Evolutionary conservation across 2,113 vertebrate species (phyloP).

Genomic region (Erythrocebus patas): DNA sequence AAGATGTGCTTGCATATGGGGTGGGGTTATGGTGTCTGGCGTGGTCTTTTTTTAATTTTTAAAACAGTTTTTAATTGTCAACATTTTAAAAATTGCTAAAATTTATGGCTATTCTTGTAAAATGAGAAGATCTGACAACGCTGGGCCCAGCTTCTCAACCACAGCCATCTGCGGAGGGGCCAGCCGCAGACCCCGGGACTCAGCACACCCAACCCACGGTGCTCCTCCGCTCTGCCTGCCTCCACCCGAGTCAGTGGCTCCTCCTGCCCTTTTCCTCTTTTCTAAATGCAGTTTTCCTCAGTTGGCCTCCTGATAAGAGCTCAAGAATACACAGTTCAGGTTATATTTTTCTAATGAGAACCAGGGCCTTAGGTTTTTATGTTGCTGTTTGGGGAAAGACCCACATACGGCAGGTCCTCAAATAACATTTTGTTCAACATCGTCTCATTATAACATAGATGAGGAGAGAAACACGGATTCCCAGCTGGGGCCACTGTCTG

Average conservation of each 20-base stretch:
- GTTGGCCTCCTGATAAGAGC: neutral
- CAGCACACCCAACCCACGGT: rapidly evolving
- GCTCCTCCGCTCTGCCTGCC: rapidly evolving
- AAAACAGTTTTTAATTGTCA: neutral
- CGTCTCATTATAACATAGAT: neutral
- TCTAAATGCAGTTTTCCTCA: neutral
- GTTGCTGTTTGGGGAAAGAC: neutral
- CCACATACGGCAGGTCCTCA: neutral
- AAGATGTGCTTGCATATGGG: neutral
- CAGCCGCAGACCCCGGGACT: neutral
- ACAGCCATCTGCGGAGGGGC: no score
- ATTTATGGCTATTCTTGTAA: neutral
- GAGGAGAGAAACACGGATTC: neutral
- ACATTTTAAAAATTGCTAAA: neutral
- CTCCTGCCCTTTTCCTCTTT: neutral
- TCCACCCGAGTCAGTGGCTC: neutral
- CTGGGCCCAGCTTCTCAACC: neutral
- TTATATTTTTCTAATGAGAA: neutral
- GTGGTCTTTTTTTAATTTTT: neutral
- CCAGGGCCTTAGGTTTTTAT: neutral
- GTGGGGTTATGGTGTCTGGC: neutral
- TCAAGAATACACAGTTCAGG: neutral
- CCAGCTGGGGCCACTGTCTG: neutral
- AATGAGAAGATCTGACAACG: neutral
- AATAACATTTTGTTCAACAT: neutral